These are phyloP conservation scores for Rhincodon typus DNA, from an alignment of 2,797 vertebrate species.

Conservation along the genomic window DNA sequence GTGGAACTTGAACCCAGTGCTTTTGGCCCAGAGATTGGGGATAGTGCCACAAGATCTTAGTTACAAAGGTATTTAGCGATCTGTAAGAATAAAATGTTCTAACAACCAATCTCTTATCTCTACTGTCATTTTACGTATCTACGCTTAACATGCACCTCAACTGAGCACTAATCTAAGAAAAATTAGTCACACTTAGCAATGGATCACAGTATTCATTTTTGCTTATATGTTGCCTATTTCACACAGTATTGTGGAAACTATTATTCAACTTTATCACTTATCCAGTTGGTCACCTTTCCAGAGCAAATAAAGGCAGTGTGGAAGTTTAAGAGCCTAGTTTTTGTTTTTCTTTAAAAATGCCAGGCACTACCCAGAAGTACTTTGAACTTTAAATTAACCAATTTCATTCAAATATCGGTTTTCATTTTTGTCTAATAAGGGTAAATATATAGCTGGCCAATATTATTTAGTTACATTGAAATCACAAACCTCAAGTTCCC, in stretches of 20 bases:
- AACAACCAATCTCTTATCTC: neutral
- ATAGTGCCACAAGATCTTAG: no score
- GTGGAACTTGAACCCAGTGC: no score
- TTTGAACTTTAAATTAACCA: neutral
- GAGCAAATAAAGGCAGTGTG: neutral
- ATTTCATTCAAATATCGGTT: neutral
- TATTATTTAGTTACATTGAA: constrained; percentile 5
- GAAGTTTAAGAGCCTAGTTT: neutral
- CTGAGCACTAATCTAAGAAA: neutral
- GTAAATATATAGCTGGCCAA: neutral
- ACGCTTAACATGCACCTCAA: neutral
- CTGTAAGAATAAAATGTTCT: neutral
- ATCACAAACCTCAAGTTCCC: neutral
- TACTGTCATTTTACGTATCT: neutral
- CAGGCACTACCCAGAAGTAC: no score
- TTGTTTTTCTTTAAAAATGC: neutral
- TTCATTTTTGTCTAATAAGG: neutral
- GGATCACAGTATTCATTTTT: neutral
- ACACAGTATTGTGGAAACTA: neutral
- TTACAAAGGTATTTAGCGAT: neutral
- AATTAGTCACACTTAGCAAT: neutral
- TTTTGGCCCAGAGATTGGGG: no score
- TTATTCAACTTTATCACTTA: neutral
- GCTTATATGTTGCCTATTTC: neutral
- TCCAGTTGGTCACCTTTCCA: neutral